phyloP scores from a whole-genome alignment of 2,888 invertebrate genomes.

The Oscheius sp. region DNA sequence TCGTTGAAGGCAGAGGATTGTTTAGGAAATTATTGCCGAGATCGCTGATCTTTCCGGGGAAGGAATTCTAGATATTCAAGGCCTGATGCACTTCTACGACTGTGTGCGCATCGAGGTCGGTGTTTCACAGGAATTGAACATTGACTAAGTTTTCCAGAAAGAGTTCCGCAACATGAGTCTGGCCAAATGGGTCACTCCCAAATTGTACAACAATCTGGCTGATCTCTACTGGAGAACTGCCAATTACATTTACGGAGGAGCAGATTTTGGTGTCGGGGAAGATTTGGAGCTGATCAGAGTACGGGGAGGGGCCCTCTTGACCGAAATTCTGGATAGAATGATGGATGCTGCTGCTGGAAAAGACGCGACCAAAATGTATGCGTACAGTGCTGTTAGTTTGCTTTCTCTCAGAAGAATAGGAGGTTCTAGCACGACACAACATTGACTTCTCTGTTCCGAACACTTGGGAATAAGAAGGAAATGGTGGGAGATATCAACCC shows the following conservation, averaged over 20 bases:
- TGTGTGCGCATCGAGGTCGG: conserved; percentile 24
- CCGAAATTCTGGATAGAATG: conserved; percentile 34
- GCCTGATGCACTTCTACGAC: conserved; percentile 32
- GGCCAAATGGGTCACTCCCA: conserved; percentile 29
- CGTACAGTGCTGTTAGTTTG: conserved; percentile 33
- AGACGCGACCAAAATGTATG: conserved; percentile 31
- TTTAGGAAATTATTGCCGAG: conserved; percentile 19
- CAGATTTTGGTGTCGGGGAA: conserved; percentile 34
- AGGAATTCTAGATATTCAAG: conserved; percentile 10
- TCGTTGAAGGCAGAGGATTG: not conserved
- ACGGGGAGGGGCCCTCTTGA: conserved; percentile 34
- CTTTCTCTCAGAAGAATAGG: not conserved
- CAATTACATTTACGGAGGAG: conserved; percentile 33
- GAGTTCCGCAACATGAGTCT: conserved; percentile 35
- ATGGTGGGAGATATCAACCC: conserved; percentile 32
- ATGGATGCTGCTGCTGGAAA: conserved; percentile 15
- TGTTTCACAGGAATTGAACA: not conserved
- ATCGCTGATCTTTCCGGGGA: conserved; percentile 28
- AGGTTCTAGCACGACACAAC: conserved; percentile 41
- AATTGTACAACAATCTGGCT: conserved; percentile 18
- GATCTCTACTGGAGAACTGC: conserved; percentile 18
- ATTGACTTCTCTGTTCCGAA: conserved; percentile 26
- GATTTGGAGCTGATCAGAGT: conserved; percentile 22
- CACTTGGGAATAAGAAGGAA: conserved; percentile 31
- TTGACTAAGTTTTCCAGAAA: conserved; percentile 6